These are phyloP conservation scores for Amazona finschi DNA, from an alignment of 2,797 vertebrate genomes.

Conservation along the genomic window DNA sequence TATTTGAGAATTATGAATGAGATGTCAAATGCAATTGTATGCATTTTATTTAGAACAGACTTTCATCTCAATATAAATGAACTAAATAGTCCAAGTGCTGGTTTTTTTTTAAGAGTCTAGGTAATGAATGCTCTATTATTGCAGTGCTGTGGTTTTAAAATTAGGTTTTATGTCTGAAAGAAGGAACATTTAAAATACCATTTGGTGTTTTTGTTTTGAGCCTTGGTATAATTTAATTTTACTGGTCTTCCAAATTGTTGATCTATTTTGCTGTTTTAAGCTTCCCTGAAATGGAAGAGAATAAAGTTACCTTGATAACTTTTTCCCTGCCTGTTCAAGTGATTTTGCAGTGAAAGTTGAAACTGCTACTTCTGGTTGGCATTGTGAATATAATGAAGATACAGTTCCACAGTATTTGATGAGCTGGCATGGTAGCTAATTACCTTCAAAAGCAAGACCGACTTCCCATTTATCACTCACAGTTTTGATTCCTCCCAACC, in stretches of 20 bases:
- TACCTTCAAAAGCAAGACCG: background rate
- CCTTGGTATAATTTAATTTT: background rate
- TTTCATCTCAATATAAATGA: background rate
- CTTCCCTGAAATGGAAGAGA: background rate
- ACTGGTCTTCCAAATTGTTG: background rate
- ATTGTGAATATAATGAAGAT: background rate
- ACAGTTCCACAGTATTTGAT: rapidly evolving
- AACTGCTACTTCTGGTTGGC: background rate
- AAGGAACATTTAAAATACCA: background rate
- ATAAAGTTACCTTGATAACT: background rate
- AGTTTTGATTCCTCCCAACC: background rate
- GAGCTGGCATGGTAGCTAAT: background rate
- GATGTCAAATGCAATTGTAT: background rate
- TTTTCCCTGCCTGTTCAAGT: background rate
- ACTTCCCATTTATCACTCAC: background rate
- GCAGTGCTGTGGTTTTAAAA: background rate
- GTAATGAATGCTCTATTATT: background rate
- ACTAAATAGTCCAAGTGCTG: background rate
- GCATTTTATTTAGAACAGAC: background rate
- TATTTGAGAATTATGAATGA: background rate
- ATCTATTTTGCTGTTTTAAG: background rate
- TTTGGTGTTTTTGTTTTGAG: background rate
- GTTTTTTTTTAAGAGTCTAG: background rate
- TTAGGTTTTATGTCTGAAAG: background rate
- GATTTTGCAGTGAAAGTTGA: background rate